Evolutionary conservation across 2,113 vertebrate genomes (phyloP).

Genomic region (Felis chaus): DNA sequence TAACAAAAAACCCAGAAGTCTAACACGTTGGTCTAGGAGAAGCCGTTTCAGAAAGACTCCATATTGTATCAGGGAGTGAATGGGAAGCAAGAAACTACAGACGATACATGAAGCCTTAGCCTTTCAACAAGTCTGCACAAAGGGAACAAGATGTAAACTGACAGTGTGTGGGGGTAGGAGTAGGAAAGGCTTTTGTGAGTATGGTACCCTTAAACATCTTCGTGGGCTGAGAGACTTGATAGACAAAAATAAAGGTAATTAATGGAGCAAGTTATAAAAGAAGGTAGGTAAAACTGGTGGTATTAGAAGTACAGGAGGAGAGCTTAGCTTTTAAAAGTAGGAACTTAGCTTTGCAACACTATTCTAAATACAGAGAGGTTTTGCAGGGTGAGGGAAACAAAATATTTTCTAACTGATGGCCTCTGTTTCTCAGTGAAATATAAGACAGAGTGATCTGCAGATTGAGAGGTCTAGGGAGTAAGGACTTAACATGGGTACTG

Average conservation of each 20-base stretch:
- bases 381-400: neutral
- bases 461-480: neutral
- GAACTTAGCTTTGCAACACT: neutral
- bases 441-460: neutral
- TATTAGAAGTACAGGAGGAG: neutral
- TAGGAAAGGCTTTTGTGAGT: neutral
- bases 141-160: neutral
- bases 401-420: neutral
- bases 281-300: neutral
- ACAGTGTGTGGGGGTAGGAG: too few species aligned
- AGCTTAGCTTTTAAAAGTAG: neutral
- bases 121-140: neutral
- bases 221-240: neutral
- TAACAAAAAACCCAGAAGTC: neutral
- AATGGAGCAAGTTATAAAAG: neutral
- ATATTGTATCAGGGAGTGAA: neutral
- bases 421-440: neutral
- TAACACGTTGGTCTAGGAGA: neutral
- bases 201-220: neutral
- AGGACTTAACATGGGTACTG: neutral
- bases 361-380: neutral
- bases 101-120: neutral
- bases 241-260: neutral
- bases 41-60: neutral
- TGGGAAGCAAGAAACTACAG: neutral